phyloP scores from a whole-genome alignment of 2,888 invertebrate species.

The Ypsolopha scabrella region DNA sequence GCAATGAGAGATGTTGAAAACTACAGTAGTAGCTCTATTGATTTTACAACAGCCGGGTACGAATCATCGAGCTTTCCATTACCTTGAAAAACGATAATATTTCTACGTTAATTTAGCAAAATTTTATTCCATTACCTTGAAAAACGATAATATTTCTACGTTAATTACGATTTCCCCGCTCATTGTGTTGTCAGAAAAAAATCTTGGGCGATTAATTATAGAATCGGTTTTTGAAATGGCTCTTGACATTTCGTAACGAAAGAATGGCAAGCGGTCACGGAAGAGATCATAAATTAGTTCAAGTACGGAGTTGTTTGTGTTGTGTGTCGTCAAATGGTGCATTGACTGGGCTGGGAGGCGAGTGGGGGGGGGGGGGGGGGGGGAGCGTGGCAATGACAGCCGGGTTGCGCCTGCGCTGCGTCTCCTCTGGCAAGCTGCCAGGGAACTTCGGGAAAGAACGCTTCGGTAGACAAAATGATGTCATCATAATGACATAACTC shows the following conservation, averaged over 20 bases:
- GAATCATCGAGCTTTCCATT: too few relatives aligned
- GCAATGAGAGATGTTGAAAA: too few relatives aligned
- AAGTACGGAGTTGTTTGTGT: constrained; percentile 25
- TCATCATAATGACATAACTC: neutral
- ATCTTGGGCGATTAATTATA: too few relatives aligned
- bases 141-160: neutral
- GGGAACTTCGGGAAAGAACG: neutral
- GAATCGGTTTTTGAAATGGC: neutral
- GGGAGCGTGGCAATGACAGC: constrained; percentile 35
- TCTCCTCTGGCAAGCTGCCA: constrained; percentile 3
- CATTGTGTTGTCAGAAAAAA: neutral
- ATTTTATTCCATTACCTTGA: too few relatives aligned
- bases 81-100: too few relatives aligned
- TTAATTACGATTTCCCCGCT: constrained; percentile 2
- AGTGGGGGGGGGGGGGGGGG: constrained; percentile 25
- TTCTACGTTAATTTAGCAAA: neutral
- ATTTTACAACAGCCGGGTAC: too few relatives aligned
- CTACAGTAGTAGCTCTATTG: too few relatives aligned
- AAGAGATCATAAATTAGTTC: constrained; percentile 20
- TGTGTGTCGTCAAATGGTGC: constrained; percentile 21
- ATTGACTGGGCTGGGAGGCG: constrained; percentile 21
- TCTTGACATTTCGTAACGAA: constrained; percentile 5
- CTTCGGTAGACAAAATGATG: too few relatives aligned
- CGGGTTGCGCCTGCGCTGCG: constrained; percentile 13
- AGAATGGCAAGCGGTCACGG: constrained; percentile 15